Percentiles rank a stretch among this genome's conserved stretches.
Conservation (phyloP, 2,888 invertebrate species). For the Philopedon plagiatum region DNA sequence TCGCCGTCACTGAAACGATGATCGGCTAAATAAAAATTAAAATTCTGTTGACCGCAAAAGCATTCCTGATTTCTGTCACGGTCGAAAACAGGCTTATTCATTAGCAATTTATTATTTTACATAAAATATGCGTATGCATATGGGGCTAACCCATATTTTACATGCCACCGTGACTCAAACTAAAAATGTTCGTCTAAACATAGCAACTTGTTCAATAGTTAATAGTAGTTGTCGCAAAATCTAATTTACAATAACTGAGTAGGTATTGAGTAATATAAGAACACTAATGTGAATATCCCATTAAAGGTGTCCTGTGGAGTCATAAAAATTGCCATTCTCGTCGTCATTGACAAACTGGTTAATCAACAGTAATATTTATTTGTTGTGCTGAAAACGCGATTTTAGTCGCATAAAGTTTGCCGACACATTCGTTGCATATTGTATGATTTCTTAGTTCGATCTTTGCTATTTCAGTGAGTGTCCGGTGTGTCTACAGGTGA, state of each 20-base stretch:
- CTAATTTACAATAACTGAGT: background rate
- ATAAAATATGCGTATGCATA: no score
- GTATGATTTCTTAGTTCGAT: background rate
- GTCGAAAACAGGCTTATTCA: no score
- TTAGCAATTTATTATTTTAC: no score
- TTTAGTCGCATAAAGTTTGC: background rate
- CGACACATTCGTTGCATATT: background rate
- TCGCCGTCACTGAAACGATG: no score
- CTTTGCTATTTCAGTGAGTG: background rate
- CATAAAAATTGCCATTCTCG: background rate
- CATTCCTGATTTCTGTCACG: no score
- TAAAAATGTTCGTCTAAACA: background rate
- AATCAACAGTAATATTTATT: background rate
- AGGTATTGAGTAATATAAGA: background rate
- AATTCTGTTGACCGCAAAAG: no score
- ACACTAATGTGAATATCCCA: background rate
- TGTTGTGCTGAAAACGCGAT: background rate
- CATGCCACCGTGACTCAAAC: background rate
- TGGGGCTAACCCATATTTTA: background rate
- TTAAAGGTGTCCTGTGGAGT: slow-evolving; percentile 4
- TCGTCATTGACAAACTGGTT: slow-evolving; percentile 1
- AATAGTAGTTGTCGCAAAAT: background rate
- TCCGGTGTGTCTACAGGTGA: background rate
- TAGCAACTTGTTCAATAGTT: background rate
- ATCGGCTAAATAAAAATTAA: no score